Conservation (phyloP, 2,888 invertebrate genomes). For the Eupithecia subumbrata region DNA sequence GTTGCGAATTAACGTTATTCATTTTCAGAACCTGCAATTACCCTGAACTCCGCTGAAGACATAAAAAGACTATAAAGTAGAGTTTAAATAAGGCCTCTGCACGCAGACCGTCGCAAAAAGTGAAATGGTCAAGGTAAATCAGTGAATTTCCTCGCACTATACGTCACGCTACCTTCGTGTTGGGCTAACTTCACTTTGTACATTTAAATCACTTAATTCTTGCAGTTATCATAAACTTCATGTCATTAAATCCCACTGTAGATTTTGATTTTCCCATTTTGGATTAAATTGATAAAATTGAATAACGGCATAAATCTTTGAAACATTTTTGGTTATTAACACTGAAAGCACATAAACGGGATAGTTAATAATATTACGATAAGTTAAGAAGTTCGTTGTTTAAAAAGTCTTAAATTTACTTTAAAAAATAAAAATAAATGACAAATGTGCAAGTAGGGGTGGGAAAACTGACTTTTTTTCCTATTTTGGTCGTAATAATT, state of each 20-base stretch:
- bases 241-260: not conserved
- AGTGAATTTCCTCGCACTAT: conserved; percentile 74
- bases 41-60: conserved; percentile 78
- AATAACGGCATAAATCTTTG: not conserved
- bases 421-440: not conserved
- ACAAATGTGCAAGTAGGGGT: not conserved
- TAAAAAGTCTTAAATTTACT: not conserved
- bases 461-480: not conserved
- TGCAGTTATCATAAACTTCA: conserved; percentile 40
- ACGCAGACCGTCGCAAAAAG: conserved; percentile 71
- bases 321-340: not conserved
- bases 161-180: conserved; percentile 77
- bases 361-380: not conserved
- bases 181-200: conserved; percentile 74
- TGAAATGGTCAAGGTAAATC: conserved; percentile 84
- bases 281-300: not conserved
- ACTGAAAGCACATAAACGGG: not conserved
- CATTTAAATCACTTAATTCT: conserved; percentile 76
- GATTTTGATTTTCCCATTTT: not conserved
- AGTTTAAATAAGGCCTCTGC: conserved; percentile 39
- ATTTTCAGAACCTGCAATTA: conserved; percentile 78
- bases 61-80: conserved; percentile 64
- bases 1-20: conserved; percentile 54
- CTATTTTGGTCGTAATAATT: not conserved
- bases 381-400: not conserved